Evolutionary conservation across 2,888 invertebrate genomes (phyloP).

Genomic region (Steinernema hermaphroditum): DNA sequence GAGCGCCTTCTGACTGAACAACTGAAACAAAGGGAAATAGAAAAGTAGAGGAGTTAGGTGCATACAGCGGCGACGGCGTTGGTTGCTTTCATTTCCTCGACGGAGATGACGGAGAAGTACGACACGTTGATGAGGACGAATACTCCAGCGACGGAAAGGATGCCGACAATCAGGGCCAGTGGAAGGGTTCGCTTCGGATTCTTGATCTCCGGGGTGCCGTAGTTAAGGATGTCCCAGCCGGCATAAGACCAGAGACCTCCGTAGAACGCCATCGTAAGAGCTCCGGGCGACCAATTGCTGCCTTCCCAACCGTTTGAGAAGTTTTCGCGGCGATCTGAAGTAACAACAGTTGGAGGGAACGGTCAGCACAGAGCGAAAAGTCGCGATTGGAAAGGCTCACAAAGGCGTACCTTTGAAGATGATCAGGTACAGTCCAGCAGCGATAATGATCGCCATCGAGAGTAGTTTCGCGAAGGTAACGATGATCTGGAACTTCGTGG

Average conservation of each 20-base stretch:
- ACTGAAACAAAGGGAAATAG: conserved; percentile 32
- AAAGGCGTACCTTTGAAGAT: conserved; percentile 47
- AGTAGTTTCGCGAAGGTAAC: conserved; percentile 51
- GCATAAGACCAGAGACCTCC: conserved; percentile 36
- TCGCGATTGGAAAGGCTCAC: too few species aligned
- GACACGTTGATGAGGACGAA: conserved; percentile 52
- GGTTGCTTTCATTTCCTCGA: conserved; percentile 47
- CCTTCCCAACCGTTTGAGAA: conserved; percentile 40
- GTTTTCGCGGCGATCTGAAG: background rate
- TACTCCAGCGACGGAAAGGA: conserved; percentile 44
- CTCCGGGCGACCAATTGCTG: conserved; percentile 42
- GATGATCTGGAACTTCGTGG: conserved; percentile 50
- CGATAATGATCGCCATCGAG: conserved; percentile 48
- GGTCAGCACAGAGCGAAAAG: too few species aligned
- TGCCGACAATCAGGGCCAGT: conserved; percentile 48
- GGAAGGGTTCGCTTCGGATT: conserved; percentile 54
- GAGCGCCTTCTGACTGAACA: conserved; percentile 48
- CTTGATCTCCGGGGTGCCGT: conserved; percentile 56
- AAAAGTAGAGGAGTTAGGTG: background rate
- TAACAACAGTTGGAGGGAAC: too few species aligned
- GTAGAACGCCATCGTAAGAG: conserved; percentile 45
- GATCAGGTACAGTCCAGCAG: conserved; percentile 50
- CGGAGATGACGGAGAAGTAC: conserved; percentile 51
- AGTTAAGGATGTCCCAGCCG: conserved; percentile 56
- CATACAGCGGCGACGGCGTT: conserved; percentile 53